Base-by-base conservation (phyloP, 2,113 vertebrate genomes). In the Ifrita kowaldi region DNA sequence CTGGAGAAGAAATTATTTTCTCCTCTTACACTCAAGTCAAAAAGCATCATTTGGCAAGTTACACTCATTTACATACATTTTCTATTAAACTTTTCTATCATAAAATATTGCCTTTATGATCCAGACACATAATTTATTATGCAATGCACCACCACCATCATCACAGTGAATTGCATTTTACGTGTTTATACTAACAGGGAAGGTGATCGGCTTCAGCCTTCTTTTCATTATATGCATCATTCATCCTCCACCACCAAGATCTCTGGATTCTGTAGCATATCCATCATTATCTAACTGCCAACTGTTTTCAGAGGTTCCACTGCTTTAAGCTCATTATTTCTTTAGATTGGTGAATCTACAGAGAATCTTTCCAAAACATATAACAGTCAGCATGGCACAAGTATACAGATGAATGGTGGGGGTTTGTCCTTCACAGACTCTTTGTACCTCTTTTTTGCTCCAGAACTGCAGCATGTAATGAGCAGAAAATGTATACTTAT, bases 241-340 rank as follows among this genome's bases (percentile, higher is more conserved):
- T 98, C 95, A 95, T 97, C 81, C 93, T 97, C 94, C 92, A 97
- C 79, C 67, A 95, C 86, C 87, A 97, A 91, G 84, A 91, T 93
- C 78, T 95, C 96, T 56, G 74, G 92, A 97, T 97, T 97, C 89
- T 90, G 95, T 79, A 94, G 88, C 91, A 91, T 95, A 95, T 90
- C 97, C 97, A 97, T 98, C 97, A 97, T 98, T 98, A 98, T 98
- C 98, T 97, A 98, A 98, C 97, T 97, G 97, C 96, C 97, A 97
- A 97, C 96, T 97, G 97, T 97, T 97, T 98, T 98, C 96, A 98
- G 97, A 97, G 95, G 90, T 96, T 96, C 92, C 94, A 69, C 95
- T 91, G 96, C 97, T 98, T 98, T 98, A 98, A 98, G 98, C 98
- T 98, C 98, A 98, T 98, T 98, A 98, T 98, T 98, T 98, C 96